These are phyloP conservation scores for Parapsyche elsis DNA, from an alignment of 1,140 invertebrate genomes.

Conservation along the genomic window DNA sequence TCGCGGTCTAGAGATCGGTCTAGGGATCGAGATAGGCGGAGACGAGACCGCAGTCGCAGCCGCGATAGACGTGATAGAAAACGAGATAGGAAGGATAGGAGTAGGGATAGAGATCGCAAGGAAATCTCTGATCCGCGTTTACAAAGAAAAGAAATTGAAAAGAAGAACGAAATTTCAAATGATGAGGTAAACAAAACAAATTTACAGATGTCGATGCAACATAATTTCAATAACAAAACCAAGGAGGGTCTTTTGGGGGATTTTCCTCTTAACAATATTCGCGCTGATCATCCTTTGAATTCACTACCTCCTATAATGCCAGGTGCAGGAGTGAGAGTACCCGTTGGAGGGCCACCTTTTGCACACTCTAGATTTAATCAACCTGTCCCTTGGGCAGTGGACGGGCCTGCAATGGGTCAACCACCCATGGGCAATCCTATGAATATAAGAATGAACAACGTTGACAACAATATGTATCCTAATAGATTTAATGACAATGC, in stretches of 20 bases:
- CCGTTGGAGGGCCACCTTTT: neutral
- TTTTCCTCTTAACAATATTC: slow-evolving; percentile 33
- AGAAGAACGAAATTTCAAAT: slow-evolving; percentile 23
- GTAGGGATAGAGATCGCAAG: slow-evolving; percentile 64
- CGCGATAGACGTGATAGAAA: slow-evolving; percentile 69
- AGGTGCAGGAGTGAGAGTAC: neutral
- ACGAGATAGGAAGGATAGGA: slow-evolving; percentile 67
- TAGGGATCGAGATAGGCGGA: slow-evolving; percentile 64
- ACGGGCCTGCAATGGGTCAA: neutral
- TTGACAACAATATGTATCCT: neutral
- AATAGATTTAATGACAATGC: slow-evolving; percentile 33
- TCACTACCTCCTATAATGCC: neutral
- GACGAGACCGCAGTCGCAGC: slow-evolving; percentile 68
- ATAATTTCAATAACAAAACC: slow-evolving; percentile 41
- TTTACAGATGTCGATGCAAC: neutral
- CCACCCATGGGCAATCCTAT: neutral
- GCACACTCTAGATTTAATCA: slow-evolving; percentile 25
- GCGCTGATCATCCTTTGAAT: neutral
- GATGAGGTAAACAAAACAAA: neutral
- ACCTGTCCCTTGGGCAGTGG: neutral
- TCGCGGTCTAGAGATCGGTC: slow-evolving; percentile 66
- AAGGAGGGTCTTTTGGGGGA: slow-evolving; percentile 52
- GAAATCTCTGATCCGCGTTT: slow-evolving; percentile 55
- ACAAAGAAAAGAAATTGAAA: slow-evolving; percentile 47
- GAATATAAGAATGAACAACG: neutral